Percentiles rank a stretch among this genome's conserved stretches.
Evolutionary conservation across 2,888 invertebrate species (phyloP).

Genomic region (Eilema caniola): DNA sequence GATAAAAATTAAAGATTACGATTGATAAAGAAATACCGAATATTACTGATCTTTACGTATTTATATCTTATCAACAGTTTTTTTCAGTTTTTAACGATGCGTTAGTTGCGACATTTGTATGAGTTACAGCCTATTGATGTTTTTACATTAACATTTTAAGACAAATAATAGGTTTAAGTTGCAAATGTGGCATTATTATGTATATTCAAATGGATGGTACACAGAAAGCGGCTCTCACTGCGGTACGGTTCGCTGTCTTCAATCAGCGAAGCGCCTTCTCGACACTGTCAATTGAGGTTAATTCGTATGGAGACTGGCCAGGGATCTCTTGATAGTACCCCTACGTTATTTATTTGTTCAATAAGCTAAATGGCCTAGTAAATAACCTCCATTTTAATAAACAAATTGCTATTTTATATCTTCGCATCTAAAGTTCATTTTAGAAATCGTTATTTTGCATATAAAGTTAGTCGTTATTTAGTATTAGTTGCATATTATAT

Average conservation of each 20-base stretch:
- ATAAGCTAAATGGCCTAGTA: constrained; percentile 78
- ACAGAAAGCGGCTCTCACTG: constrained; percentile 66
- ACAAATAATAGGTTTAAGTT: constrained; percentile 26
- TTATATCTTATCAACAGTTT: constrained; percentile 44
- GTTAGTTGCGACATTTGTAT: constrained; percentile 17
- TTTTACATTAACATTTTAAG: constrained; percentile 12
- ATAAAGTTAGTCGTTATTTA: constrained; percentile 32
- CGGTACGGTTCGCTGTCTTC: constrained; percentile 75
- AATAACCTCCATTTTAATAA: constrained; percentile 62
- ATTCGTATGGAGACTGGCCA: constrained; percentile 83
- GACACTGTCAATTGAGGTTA: constrained; percentile 85
- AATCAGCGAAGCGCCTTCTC: constrained; percentile 85
- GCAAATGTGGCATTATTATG: constrained; percentile 44
- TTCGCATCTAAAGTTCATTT: constrained; percentile 31
- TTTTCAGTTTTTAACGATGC: constrained; percentile 29
- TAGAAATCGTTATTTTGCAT: constrained; percentile 17
- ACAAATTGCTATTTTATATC: constrained; percentile 58
- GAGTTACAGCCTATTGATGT: constrained; percentile 5
- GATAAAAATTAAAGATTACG: constrained; percentile 35
- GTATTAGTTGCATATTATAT: constrained; percentile 41
- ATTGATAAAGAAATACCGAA: constrained; percentile 47
- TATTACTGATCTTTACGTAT: constrained; percentile 24
- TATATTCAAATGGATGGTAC: constrained; percentile 68
- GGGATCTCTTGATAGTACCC: constrained; percentile 79
- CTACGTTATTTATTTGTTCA: constrained; percentile 82